These are phyloP conservation scores for Brenthis daphne DNA, from an alignment of 2,888 invertebrate species.

Conservation along the genomic window DNA sequence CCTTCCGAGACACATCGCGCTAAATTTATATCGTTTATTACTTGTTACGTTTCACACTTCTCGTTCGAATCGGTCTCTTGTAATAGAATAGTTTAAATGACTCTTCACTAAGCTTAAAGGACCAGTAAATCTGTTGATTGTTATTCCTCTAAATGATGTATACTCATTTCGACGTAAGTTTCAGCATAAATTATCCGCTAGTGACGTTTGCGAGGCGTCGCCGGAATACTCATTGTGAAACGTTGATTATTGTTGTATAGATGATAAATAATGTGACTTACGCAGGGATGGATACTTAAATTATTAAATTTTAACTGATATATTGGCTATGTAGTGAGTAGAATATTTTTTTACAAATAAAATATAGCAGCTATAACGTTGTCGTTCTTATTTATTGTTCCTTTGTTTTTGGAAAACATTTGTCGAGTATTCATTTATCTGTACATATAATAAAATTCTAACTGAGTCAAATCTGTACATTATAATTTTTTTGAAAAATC, in stretches of 20 bases:
- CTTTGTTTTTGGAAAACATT: background rate
- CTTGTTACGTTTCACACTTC: background rate
- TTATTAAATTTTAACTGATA: constrained; percentile 83
- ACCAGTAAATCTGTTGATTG: constrained; percentile 69
- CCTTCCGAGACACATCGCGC: constrained; percentile 38
- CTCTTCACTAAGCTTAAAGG: constrained; percentile 69
- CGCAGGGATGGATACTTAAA: constrained; percentile 84
- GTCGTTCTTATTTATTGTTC: constrained; percentile 45
- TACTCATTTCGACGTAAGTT: constrained; percentile 64
- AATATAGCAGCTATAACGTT: constrained; percentile 80
- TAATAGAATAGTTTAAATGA: constrained; percentile 43
- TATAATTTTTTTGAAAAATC: no score
- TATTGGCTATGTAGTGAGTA: constrained; percentile 86
- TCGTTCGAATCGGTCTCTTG: background rate
- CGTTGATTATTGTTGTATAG: constrained; percentile 81
- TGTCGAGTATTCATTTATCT: no score
- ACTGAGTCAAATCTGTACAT: no score
- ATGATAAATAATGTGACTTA: constrained; percentile 83
- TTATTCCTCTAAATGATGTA: constrained; percentile 63
- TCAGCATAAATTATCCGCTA: constrained; percentile 80
- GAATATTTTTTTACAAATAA: constrained; percentile 88
- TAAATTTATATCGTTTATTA: constrained; percentile 33
- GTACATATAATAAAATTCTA: no score
- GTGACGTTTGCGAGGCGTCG: constrained; percentile 54
- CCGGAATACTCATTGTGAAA: constrained; percentile 80